Evolutionary conservation across 2,113 vertebrate species (phyloP).

Genomic region (Alectura lathami): DNA sequence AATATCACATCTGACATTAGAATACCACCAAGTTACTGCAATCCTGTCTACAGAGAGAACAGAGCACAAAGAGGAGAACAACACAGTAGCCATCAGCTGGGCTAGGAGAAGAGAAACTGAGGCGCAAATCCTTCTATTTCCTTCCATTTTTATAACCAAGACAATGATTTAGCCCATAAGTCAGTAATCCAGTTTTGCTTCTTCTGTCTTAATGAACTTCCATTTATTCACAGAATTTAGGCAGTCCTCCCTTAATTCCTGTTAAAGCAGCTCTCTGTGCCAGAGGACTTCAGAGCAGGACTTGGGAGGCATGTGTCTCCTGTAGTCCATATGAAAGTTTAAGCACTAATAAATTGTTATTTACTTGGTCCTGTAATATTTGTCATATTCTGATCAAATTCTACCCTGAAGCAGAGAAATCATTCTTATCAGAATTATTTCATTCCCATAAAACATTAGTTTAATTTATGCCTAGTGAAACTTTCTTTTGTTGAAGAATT

Average conservation of each 20-base stretch:
- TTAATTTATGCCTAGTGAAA: background rate
- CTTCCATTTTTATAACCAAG: background rate
- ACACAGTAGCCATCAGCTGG: background rate
- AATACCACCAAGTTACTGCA: background rate
- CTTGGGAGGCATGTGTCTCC: background rate
- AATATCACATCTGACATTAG: background rate
- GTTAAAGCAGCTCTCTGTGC: background rate
- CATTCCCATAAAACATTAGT: background rate
- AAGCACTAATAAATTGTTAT: background rate
- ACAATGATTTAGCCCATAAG: background rate
- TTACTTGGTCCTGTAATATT: background rate
- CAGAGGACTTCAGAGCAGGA: background rate
- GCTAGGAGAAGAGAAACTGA: background rate
- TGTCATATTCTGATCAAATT: background rate
- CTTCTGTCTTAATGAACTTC: background rate
- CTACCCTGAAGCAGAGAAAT: background rate
- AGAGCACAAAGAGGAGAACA: background rate
- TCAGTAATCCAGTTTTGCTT: background rate
- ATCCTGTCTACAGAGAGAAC: background rate
- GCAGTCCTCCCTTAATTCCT: background rate
- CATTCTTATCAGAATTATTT: background rate
- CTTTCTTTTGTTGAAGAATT: background rate
- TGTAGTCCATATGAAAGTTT: background rate
- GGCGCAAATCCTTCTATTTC: background rate
- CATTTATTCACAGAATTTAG: background rate